Base-by-base conservation (phyloP, 2,888 invertebrate species). In the Erebia palarica region DNA sequence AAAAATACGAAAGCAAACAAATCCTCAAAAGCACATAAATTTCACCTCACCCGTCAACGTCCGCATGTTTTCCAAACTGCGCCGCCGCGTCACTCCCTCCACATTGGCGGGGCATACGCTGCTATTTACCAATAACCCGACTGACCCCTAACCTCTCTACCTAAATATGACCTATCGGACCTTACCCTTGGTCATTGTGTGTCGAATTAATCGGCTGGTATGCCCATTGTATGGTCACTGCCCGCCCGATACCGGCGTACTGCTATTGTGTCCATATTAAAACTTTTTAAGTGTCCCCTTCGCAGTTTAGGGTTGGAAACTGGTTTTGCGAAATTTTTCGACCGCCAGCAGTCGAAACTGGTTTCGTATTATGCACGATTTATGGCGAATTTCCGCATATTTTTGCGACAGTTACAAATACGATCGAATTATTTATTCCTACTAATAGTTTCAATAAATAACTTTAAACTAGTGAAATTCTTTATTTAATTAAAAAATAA, bases 91-190 rank as follows among this genome's bases (percentile, higher is more conserved):
- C 92, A 92, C 92, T 91, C 92, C 92, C 91, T 83, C 79, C 69
- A 75, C 75, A 79, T 81, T 77, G 77, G 75, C 58, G 73, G 78
- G 80, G 77, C 84, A 82, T 83, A 80, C 84, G 85, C 83, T 81
- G 79, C 88, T 91, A 92, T 92, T 92, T 91, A 92, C 91, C 87
- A 81, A 81, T 85, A 84, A 88, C 91, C 89, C 87, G 82, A 73
- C 85, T 91, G 90, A 91, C 91, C 92, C 90, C 82, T 92, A 84
- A 92, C 90, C 92, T 87, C 73, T 86, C 85, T 91, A 88, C 92
- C 92, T 90, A 93, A 93, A 92, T 92, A 91, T 93, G 91, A 93
- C 92, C 92, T 87, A 78, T 85, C 82, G 84, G 87, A 84, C 86
- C 82, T 76, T 82, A 86, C 88, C 89, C 87, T 80, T 81, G 86